Conservation (phyloP, 2,113 vertebrate genomes). For the Erythrocebus patas region DNA sequence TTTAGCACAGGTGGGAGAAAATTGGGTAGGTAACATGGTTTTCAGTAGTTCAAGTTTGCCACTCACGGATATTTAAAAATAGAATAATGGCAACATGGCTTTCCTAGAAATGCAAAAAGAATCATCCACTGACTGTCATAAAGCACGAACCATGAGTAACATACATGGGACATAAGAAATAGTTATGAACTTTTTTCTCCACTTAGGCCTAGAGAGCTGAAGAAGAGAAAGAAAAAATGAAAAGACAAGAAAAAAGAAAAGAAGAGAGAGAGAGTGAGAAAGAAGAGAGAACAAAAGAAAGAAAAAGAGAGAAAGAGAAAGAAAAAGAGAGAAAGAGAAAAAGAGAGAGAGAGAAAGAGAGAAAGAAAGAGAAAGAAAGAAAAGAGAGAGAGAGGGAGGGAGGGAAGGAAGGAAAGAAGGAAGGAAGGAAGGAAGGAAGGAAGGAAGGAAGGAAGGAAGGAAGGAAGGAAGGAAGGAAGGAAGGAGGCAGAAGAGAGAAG, state of each 20-base stretch:
- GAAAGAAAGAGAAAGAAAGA: too few relatives aligned
- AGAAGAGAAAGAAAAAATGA: background rate
- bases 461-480: too few relatives aligned
- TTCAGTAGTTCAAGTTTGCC: background rate
- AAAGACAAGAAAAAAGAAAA: too few relatives aligned
- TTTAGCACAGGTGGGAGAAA: background rate
- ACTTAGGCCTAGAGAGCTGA: background rate
- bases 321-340: accelerated
- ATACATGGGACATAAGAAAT: background rate
- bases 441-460: accelerated
- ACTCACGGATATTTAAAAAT: background rate
- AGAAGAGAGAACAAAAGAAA: too few relatives aligned
- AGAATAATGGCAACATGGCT: background rate
- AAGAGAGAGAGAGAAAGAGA: accelerated
- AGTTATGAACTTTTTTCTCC: background rate
- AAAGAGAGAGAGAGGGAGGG: accelerated
- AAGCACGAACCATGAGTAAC: background rate
- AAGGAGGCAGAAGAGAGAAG: too few relatives aligned
- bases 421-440: accelerated
- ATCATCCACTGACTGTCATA: background rate
- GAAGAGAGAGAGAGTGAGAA: too few relatives aligned
- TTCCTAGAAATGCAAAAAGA: constrained; percentile 30
- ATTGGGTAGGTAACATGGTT: background rate
- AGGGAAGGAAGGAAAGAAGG: accelerated
- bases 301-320: accelerated